Evolutionary conservation across 2,888 invertebrate species (phyloP).

Genomic region (Lamproptera curius): DNA sequence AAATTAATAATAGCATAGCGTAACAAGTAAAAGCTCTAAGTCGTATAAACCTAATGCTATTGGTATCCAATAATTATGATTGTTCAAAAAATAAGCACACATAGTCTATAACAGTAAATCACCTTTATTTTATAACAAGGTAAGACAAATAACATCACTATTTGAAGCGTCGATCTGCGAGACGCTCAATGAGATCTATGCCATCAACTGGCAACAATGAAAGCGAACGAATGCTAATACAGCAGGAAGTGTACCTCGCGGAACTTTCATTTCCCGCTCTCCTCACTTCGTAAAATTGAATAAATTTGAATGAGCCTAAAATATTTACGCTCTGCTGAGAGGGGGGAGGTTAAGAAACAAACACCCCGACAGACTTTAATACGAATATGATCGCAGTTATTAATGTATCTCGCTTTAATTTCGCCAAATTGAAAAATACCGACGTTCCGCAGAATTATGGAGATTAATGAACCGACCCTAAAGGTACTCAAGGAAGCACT

Average conservation of each 20-base stretch:
- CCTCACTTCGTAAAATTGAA: constrained; percentile 63
- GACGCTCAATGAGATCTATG: constrained; percentile 16
- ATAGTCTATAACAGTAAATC: too few species aligned
- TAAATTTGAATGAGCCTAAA: constrained; percentile 73
- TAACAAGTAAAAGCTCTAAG: too few species aligned
- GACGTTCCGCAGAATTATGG: too few species aligned
- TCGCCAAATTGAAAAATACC: too few species aligned
- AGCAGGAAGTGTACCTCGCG: constrained; percentile 48
- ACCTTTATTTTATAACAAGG: too few species aligned
- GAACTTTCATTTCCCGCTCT: constrained; percentile 63
- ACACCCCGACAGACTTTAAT: too few species aligned
- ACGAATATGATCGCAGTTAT: constrained; percentile 7
- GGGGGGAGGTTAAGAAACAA: neutral
- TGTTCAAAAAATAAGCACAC: too few species aligned
- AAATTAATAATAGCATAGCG: too few species aligned
- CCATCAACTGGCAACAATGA: constrained; percentile 25
- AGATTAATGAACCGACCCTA: too few species aligned
- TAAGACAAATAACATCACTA: constrained; percentile 18
- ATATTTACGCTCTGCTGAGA: constrained; percentile 31
- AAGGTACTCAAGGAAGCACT: too few species aligned
- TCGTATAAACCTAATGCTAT: too few species aligned
- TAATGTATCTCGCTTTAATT: neutral
- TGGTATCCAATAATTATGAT: too few species aligned
- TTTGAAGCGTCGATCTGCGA: constrained; percentile 8
- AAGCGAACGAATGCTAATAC: constrained; percentile 52